Evolutionary conservation across 2,797 vertebrate species (phyloP).

Genomic region (Notoglanidium macrostoma): DNA sequence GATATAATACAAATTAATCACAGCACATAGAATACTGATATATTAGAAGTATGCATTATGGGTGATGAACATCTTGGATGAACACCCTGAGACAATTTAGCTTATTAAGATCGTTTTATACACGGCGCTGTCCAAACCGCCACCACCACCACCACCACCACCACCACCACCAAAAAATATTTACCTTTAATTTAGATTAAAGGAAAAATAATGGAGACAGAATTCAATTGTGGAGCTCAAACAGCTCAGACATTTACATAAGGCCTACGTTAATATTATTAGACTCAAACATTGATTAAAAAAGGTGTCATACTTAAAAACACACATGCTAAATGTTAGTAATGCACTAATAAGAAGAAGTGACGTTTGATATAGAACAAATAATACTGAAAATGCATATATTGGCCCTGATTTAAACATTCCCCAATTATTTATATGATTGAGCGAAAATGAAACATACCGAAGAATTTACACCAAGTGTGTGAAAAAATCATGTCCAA

Average conservation of each 20-base stretch:
- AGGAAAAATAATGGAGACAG: neutral
- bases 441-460: slow-evolving; percentile 31
- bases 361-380: neutral
- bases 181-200: neutral
- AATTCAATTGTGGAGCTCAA: neutral
- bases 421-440: slow-evolving; percentile 27
- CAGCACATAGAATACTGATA: slow-evolving; percentile 47
- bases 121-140: neutral
- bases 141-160: too few relatives aligned
- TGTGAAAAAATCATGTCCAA: slow-evolving; percentile 47
- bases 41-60: slow-evolving; percentile 34
- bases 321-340: slow-evolving; percentile 49
- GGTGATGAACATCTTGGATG: slow-evolving; percentile 37
- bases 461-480: slow-evolving; percentile 54
- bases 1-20: slow-evolving; percentile 70
- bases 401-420: slow-evolving; percentile 47
- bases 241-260: slow-evolving; percentile 4
- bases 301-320: slow-evolving; percentile 38
- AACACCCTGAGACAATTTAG: slow-evolving; percentile 61
- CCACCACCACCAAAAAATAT: too few relatives aligned
- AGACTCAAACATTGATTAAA: slow-evolving; percentile 39
- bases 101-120: neutral
- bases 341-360: slow-evolving; percentile 32
- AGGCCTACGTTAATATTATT: slow-evolving; percentile 43
- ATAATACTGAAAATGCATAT: slow-evolving; percentile 11